These are phyloP conservation scores for Corapipo altera DNA, from an alignment of 2,113 vertebrate species.

Conservation along the genomic window DNA sequence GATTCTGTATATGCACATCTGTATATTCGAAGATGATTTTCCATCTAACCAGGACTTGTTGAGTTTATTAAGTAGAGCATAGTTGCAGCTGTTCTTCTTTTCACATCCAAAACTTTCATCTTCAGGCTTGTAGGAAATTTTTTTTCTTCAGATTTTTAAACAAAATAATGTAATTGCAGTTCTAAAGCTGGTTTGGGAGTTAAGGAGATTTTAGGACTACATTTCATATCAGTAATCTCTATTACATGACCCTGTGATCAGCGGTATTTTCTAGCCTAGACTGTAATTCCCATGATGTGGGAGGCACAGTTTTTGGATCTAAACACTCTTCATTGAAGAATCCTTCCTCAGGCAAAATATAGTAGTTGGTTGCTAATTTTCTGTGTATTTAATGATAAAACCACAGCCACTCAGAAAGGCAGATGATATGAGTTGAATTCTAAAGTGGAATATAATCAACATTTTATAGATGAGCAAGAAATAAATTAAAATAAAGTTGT, in stretches of 20 bases:
- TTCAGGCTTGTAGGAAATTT: background rate
- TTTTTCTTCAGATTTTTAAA: conserved; percentile 12
- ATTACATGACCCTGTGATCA: background rate
- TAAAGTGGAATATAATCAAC: background rate
- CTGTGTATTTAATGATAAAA: background rate
- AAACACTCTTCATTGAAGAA: background rate
- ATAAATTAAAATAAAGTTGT: background rate
- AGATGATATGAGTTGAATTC: background rate
- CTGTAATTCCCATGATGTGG: background rate
- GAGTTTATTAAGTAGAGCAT: background rate
- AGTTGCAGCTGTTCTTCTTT: background rate
- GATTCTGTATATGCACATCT: background rate
- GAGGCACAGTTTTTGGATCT: background rate
- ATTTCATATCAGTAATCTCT: conserved; percentile 22
- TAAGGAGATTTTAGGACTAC: conserved; percentile 16
- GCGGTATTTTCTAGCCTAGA: background rate
- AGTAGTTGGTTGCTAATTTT: background rate
- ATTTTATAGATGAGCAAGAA: background rate
- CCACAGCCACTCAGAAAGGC: background rate
- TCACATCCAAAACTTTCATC: background rate
- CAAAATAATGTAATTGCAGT: conserved; percentile 8
- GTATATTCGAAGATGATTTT: background rate
- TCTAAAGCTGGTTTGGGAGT: background rate
- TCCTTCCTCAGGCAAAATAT: background rate
- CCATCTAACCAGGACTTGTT: background rate